A percentile compares a stretch with the other conserved stretches of the same genome.
phyloP scores from a whole-genome alignment of 35 echinoderm and acorn worm species.

The Chiridota heheva region DNA sequence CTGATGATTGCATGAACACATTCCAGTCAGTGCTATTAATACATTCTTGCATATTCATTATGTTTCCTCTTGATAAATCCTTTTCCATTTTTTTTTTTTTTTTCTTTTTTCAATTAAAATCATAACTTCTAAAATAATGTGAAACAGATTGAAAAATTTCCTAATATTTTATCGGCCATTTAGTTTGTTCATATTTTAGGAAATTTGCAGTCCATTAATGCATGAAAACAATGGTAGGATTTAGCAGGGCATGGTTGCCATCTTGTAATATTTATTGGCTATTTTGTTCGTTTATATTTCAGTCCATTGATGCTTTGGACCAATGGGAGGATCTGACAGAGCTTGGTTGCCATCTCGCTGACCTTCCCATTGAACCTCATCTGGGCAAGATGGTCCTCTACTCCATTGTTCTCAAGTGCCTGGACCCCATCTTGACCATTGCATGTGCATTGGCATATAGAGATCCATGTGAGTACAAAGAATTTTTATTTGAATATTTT shows the following conservation, averaged over 20 bases:
- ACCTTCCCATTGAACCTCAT: conserved; percentile 84
- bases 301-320: conserved; percentile 97
- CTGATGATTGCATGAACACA: too few relatives aligned
- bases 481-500: neutral
- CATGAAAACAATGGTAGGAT: neutral
- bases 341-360: conserved; percentile 83
- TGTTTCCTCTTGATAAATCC: too few relatives aligned
- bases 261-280: neutral
- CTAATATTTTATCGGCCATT: too few relatives aligned
- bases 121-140: too few relatives aligned
- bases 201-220: neutral
- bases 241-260: too few relatives aligned
- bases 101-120: too few relatives aligned
- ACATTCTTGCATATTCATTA: too few relatives aligned
- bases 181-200: too few relatives aligned
- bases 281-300: neutral
- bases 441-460: conserved; percentile 93
- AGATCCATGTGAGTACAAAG: conserved; percentile 83
- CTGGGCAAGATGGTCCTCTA: conserved; percentile 98
- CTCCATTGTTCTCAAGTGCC: conserved; percentile 93
- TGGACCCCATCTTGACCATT: conserved; percentile 95
- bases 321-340: conserved; percentile 98
- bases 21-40: too few relatives aligned
- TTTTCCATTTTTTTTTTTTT: too few relatives aligned
- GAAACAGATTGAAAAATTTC: too few relatives aligned